Evolutionary conservation across 2,888 invertebrate genomes (phyloP).

Genomic region (Hirtodrosophila alboralis): DNA sequence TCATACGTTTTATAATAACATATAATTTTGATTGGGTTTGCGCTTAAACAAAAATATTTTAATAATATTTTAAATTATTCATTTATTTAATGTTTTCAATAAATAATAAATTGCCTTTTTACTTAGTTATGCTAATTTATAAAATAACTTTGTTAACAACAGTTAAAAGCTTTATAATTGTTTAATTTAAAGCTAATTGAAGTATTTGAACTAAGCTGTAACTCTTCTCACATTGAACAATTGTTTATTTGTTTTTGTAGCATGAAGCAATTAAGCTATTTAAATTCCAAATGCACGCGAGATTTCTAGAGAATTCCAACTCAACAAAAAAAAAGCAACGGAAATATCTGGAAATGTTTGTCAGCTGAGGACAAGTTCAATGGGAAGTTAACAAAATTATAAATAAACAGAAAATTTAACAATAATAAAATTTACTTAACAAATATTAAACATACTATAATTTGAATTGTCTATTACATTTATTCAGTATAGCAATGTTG

Average conservation of each 20-base stretch:
- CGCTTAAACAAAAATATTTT: no score
- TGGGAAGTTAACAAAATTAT: constrained; percentile 2
- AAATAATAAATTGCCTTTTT: constrained; percentile 3
- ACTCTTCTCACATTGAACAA: constrained; percentile 12
- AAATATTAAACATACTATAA: no score
- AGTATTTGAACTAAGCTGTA: not conserved
- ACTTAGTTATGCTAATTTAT: constrained; percentile 3
- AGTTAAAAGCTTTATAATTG: constrained; percentile 9
- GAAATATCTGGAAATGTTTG: constrained; percentile 35
- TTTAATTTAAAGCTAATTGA: constrained; percentile 6
- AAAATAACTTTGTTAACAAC: not conserved
- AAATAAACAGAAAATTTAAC: no score
- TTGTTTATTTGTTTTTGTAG: constrained; percentile 16
- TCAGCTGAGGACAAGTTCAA: constrained; percentile 39
- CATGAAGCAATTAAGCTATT: constrained; percentile 36
- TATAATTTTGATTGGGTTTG: no score
- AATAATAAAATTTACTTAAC: not conserved
- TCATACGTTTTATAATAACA: no score
- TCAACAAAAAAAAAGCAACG: constrained; percentile 21
- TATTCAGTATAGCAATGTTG: no score
- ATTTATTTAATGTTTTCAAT: not conserved
- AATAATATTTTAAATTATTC: not conserved
- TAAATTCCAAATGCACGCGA: constrained; percentile 26
- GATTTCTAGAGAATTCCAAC: constrained; percentile 17
- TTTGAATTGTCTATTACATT: no score